These are phyloP conservation scores for Furnarius figulus DNA, from an alignment of 2,113 vertebrate species.

Conservation along the genomic window DNA sequence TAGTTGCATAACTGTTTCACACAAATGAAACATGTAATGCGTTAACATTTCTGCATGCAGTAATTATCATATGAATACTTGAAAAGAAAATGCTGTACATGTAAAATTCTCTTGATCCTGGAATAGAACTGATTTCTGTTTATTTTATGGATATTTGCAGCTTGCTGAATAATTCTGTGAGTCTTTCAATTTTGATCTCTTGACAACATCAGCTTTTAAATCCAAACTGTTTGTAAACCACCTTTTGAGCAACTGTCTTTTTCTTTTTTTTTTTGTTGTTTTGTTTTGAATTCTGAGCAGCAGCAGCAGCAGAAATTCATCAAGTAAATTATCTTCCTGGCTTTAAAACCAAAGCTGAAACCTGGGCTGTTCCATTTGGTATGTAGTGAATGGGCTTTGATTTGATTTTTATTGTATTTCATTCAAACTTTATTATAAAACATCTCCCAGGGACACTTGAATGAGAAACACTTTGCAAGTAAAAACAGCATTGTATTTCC, in stretches of 20 bases:
- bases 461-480: slow-evolving; percentile 1
- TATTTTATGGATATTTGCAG: background rate
- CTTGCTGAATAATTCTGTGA: background rate
- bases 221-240: background rate
- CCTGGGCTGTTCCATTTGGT: slow-evolving; percentile 8
- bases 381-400: slow-evolving; percentile 21
- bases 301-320: background rate
- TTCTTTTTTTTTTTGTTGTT: background rate
- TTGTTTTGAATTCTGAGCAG: background rate
- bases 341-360: slow-evolving; percentile 49
- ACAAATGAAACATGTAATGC: background rate
- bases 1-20: background rate
- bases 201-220: background rate
- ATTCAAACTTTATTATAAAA: slow-evolving; percentile 43
- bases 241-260: background rate
- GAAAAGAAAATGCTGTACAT: slow-evolving; percentile 10
- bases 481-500: slow-evolving; percentile 10
- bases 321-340: background rate
- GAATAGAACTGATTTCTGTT: background rate
- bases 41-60: background rate
- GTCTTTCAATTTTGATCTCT: background rate
- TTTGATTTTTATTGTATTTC: slow-evolving; percentile 58
- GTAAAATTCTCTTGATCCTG: background rate
- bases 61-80: background rate
- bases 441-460: slow-evolving; percentile 48